Evolutionary conservation across 2,888 invertebrate genomes (phyloP).

Genomic region (Agapetus fuscipes): DNA sequence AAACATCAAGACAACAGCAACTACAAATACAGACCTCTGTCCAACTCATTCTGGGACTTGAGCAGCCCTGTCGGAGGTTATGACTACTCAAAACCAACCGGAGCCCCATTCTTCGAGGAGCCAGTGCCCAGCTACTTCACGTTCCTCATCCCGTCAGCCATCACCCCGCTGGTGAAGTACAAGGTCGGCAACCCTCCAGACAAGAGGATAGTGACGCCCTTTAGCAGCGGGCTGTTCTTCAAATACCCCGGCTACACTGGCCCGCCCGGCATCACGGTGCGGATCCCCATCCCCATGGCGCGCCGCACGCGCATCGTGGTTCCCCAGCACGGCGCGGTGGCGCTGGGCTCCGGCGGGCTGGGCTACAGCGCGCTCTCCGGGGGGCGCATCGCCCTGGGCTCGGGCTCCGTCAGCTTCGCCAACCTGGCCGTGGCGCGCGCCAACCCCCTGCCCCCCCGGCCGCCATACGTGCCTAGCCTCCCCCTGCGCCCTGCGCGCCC

Average conservation of each 20-base stretch:
- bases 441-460: slow-evolving; percentile 5
- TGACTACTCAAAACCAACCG: slow-evolving; percentile 7
- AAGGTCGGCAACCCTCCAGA: slow-evolving; percentile 1
- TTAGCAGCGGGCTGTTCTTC: slow-evolving; percentile 7
- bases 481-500: neutral
- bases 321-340: slow-evolving; percentile 24
- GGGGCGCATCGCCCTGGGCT: slow-evolving; percentile 33
- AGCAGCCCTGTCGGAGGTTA: slow-evolving; percentile 3
- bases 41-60: neutral
- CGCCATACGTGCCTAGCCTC: neutral
- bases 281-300: slow-evolving; percentile 8
- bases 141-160: slow-evolving; percentile 9
- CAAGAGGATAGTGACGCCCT: slow-evolving; percentile 10
- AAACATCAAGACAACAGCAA: neutral
- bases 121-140: slow-evolving; percentile 11
- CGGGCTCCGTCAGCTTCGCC: slow-evolving; percentile 31
- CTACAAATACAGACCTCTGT: neutral
- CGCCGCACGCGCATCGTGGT: slow-evolving; percentile 14
- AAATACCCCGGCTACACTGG: slow-evolving; percentile 6
- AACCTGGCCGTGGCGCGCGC: slow-evolving; percentile 11
- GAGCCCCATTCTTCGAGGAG: slow-evolving; percentile 10
- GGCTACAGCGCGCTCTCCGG: slow-evolving; percentile 32
- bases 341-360: slow-evolving; percentile 33
- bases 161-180: slow-evolving; percentile 4
- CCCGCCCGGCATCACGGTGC: slow-evolving; percentile 4